These are phyloP conservation scores for Scaptomyza caliginosa DNA, from an alignment of 2,888 invertebrate genomes.

Conservation along the genomic window DNA sequence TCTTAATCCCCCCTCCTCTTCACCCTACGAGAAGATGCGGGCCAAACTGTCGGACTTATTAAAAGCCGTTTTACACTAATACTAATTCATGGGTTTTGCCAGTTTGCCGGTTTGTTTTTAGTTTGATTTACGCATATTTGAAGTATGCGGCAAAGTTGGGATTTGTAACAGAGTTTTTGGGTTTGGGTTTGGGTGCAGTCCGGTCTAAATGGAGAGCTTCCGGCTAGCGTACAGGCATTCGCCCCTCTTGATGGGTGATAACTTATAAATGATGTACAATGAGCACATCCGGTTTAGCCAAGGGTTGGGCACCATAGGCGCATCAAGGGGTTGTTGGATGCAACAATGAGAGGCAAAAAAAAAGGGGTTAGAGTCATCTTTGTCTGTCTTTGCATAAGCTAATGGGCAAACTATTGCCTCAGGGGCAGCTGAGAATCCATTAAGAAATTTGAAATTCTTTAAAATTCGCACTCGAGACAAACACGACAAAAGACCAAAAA, in stretches of 20 bases:
- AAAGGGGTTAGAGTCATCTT: constrained; percentile 17
- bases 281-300: constrained; percentile 61
- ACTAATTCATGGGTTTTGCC: constrained; percentile 49
- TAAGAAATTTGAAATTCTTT: constrained; percentile 67
- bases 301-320: constrained; percentile 10
- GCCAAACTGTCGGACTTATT: constrained; percentile 49
- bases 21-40: constrained; percentile 26
- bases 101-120: constrained; percentile 46
- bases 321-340: constrained; percentile 23
- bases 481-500: background rate
- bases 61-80: constrained; percentile 63
- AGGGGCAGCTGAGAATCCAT: constrained; percentile 43
- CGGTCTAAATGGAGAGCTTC: constrained; percentile 60
- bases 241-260: constrained; percentile 51
- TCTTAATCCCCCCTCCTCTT: background rate
- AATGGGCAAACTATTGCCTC: constrained; percentile 38
- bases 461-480: constrained; percentile 57
- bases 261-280: constrained; percentile 68
- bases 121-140: constrained; percentile 72
- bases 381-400: constrained; percentile 28
- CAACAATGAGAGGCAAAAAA: background rate
- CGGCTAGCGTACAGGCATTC: constrained; percentile 42
- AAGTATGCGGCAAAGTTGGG: constrained; percentile 29
- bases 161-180: background rate
- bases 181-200: constrained; percentile 14